phyloP scores from a whole-genome alignment of 2,113 vertebrate genomes.

The Zootoca vivipara region DNA sequence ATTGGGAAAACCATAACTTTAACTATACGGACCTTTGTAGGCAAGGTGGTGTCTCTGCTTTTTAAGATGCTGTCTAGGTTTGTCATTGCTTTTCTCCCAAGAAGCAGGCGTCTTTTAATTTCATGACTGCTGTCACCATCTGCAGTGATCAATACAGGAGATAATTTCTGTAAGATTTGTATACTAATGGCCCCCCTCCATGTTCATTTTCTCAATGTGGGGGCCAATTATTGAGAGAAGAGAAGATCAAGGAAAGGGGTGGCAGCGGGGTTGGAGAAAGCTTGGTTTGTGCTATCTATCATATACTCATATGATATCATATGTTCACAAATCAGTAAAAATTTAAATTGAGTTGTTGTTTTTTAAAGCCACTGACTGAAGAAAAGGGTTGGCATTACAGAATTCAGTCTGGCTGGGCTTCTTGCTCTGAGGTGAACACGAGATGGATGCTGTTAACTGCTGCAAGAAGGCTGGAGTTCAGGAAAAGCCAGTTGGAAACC shows the following conservation, averaged over 20 bases:
- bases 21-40: too few relatives aligned
- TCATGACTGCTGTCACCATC: too few relatives aligned
- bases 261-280: background rate
- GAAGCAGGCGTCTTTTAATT: too few relatives aligned
- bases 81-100: too few relatives aligned
- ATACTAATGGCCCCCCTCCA: background rate
- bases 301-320: background rate
- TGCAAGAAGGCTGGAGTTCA: background rate
- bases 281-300: background rate
- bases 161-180: background rate
- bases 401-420: background rate
- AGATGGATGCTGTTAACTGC: background rate
- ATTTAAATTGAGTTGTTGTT: background rate
- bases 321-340: background rate
- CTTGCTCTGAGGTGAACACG: background rate
- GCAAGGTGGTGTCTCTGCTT: too few relatives aligned
- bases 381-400: background rate
- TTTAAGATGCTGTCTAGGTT: too few relatives aligned
- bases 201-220: background rate
- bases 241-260: too few relatives aligned
- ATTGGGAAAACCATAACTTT: too few relatives aligned
- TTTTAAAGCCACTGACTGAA: background rate
- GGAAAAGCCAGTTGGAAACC: background rate
- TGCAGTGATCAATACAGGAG: too few relatives aligned
- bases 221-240: background rate